A percentile compares a stretch with the other conserved stretches of the same genome.
Conservation (phyloP, 2,888 invertebrate species). For the Agelastica alni region DNA sequence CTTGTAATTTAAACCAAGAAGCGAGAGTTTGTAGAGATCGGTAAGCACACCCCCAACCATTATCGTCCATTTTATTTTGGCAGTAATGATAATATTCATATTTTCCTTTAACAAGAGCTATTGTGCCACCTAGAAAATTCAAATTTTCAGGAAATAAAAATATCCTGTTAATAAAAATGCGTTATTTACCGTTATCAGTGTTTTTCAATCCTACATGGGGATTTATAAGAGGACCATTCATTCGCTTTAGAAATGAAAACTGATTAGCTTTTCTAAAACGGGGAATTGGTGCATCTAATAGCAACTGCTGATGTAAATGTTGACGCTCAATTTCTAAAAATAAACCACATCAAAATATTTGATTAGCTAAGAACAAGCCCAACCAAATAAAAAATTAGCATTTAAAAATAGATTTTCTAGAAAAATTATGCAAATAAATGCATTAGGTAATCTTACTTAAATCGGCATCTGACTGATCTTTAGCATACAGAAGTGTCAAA, state of each 20-base stretch:
- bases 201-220: slow-evolving; percentile 67
- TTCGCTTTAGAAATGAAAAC: slow-evolving; percentile 61
- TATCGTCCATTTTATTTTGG: slow-evolving; percentile 92
- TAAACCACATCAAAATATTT: too few relatives aligned
- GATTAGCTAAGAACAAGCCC: too few relatives aligned
- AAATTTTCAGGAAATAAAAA: neutral
- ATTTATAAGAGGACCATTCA: slow-evolving; percentile 65
- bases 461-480: slow-evolving; percentile 67
- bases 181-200: slow-evolving; percentile 48
- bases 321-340: slow-evolving; percentile 68
- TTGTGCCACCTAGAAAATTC: slow-evolving; percentile 55
- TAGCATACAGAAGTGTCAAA: slow-evolving; percentile 73
- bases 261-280: slow-evolving; percentile 76
- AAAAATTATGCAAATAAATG: slow-evolving; percentile 12
- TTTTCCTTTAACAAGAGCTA: slow-evolving; percentile 74
- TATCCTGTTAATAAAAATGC: neutral
- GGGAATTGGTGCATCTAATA: slow-evolving; percentile 70
- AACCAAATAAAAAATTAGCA: slow-evolving; percentile 8
- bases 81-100: slow-evolving; percentile 97
- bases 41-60: slow-evolving; percentile 99
- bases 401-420: neutral
- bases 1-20: slow-evolving; percentile 91
- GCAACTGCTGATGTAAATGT: slow-evolving; percentile 72
- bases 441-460: slow-evolving; percentile 61
- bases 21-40: slow-evolving; percentile 94